Evolutionary conservation across 2,113 vertebrate genomes (phyloP).

Genomic region (Lates calcarifer): DNA sequence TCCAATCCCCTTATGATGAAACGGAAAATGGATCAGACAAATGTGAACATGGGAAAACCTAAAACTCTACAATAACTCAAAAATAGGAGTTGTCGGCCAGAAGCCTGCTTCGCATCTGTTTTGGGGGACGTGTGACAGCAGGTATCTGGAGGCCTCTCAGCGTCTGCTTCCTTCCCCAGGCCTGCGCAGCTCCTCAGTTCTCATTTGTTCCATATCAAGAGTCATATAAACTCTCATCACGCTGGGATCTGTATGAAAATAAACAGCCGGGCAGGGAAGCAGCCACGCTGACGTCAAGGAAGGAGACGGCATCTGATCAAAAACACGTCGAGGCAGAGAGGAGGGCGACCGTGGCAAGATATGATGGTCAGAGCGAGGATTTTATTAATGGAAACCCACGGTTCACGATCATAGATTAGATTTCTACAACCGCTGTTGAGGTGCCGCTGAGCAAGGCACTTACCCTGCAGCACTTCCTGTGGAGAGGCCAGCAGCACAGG

Average conservation of each 20-base stretch:
- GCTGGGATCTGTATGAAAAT: slow-evolving; percentile 67
- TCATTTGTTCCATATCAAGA: slow-evolving; percentile 70
- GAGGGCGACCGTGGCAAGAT: slow-evolving; percentile 22
- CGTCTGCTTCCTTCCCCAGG: slow-evolving; percentile 35
- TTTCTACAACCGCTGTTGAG: background rate
- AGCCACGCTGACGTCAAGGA: slow-evolving; percentile 70
- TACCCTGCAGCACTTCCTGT: slow-evolving; percentile 32
- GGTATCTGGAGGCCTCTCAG: slow-evolving; percentile 46
- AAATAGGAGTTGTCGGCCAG: background rate
- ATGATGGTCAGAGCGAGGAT: background rate
- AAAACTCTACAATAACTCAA: background rate
- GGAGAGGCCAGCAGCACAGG: background rate
- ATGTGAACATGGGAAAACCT: background rate
- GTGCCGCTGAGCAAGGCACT: slow-evolving; percentile 18
- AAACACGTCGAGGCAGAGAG: slow-evolving; percentile 54
- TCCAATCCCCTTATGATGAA: background rate
- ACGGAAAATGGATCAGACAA: slow-evolving; percentile 7
- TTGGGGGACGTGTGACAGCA: slow-evolving; percentile 46
- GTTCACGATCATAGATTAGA: slow-evolving; percentile 46
- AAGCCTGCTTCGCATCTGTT: slow-evolving; percentile 29
- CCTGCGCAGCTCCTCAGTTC: slow-evolving; percentile 33
- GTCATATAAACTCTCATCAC: slow-evolving; percentile 62
- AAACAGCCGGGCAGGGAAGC: slow-evolving; percentile 68
- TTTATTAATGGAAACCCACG: slow-evolving; percentile 48
- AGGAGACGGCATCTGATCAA: slow-evolving; percentile 71